Conservation (phyloP, 2,888 invertebrate species). For the Diaphora mendica region DNA sequence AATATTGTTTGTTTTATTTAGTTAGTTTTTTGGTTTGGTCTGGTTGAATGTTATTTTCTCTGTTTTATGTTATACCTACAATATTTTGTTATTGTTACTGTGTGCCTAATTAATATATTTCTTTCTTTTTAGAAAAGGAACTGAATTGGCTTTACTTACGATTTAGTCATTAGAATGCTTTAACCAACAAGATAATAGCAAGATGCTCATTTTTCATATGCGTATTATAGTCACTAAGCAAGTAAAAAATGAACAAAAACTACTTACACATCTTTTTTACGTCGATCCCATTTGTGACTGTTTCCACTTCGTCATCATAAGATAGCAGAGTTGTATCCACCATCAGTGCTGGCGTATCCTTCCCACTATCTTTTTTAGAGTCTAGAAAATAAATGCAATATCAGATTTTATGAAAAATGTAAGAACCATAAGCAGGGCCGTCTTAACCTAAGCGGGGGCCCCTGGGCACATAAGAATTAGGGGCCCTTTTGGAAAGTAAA, state of each 20-base stretch:
- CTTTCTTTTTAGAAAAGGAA: background rate
- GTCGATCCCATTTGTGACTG: slow-evolving; percentile 34
- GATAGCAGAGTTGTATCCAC: slow-evolving; percentile 55
- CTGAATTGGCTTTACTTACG: background rate
- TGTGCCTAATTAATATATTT: no score
- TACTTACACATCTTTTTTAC: slow-evolving; percentile 47
- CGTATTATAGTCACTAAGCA: background rate
- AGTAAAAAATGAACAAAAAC: background rate
- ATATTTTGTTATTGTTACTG: no score
- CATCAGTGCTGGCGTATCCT: slow-evolving; percentile 20
- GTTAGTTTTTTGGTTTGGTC: no score
- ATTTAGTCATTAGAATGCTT: background rate
- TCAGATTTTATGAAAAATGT: background rate
- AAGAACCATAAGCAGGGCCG: no score
- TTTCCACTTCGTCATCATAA: slow-evolving; percentile 57
- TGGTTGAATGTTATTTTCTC: no score
- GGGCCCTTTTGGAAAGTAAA: no score
- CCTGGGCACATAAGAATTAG: no score
- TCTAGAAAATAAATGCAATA: slow-evolving; percentile 2
- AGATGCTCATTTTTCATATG: no score
- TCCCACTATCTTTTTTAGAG: background rate
- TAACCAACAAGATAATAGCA: no score
- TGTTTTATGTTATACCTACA: no score
- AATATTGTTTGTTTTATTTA: no score
- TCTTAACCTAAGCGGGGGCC: no score